Conservation (phyloP, 30 jellyfish, hydroid and myxozoan genomes). For the Nemopilema nomurai region DNA sequence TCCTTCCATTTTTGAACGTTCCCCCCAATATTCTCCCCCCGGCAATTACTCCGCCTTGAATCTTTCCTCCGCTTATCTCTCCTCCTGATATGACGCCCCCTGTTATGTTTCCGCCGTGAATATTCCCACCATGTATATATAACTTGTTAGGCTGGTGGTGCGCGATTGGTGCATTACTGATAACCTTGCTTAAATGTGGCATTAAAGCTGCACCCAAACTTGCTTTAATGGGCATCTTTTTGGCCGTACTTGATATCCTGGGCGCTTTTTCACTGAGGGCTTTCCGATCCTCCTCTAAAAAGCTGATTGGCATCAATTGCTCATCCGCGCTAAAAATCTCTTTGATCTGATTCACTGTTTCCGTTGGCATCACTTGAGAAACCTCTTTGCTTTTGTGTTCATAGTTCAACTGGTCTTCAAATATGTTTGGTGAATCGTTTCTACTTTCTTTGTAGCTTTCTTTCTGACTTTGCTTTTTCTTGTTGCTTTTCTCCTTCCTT, state of each 20-base stretch:
- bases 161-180: neutral
- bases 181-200: neutral
- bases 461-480: too few species aligned
- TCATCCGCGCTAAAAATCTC: constrained; percentile 52
- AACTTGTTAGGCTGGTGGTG: constrained; percentile 6
- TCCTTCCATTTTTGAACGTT: constrained; percentile 71
- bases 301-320: constrained; percentile 39
- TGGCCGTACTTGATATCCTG: constrained; percentile 13
- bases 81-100: constrained; percentile 96
- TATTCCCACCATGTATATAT: constrained; percentile 79
- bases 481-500: too few species aligned
- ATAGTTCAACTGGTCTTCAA: constrained; percentile 50
- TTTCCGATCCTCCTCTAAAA: constrained; percentile 33
- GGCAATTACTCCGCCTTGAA: constrained; percentile 82
- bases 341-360: constrained; percentile 46
- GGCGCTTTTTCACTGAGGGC: constrained; percentile 22
- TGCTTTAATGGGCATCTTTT: neutral
- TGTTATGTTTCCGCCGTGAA: too few species aligned
- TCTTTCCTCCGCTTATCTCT: too few species aligned
- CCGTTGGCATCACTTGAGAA: constrained; percentile 63
- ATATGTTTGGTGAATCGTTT: constrained; percentile 36
- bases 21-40: constrained; percentile 59
- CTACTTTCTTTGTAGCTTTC: neutral
- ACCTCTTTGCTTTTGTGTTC: constrained; percentile 56
- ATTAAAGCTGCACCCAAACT: too few species aligned